Conservation (phyloP, 2,888 invertebrate genomes). For the Andrena bicolor region DNA sequence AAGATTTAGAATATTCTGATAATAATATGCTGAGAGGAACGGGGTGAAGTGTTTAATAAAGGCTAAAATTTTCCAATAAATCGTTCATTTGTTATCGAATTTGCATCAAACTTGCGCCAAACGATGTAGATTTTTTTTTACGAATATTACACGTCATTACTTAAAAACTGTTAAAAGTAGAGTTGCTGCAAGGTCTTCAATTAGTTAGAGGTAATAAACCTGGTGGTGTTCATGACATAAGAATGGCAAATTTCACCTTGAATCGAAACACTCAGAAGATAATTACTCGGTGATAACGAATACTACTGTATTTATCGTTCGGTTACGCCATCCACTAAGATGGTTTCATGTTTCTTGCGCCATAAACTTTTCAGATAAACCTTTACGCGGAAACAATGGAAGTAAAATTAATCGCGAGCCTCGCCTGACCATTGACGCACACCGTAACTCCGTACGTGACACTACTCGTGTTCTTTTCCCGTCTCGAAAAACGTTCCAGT, state of each 20-base stretch:
- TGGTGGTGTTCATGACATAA: no score
- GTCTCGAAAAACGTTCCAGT: constrained; percentile 27
- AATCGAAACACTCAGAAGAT: background rate
- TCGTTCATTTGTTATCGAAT: no score
- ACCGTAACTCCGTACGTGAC: constrained; percentile 48
- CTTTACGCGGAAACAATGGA: constrained; percentile 1
- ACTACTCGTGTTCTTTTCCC: constrained; percentile 32
- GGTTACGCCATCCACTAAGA: background rate
- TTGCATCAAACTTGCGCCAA: no score
- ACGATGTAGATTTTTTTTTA: no score
- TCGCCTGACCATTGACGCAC: constrained; percentile 31
- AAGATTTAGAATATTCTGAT: background rate
- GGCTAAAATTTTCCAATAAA: no score
- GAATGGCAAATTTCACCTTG: background rate
- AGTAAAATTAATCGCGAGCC: constrained; percentile 23
- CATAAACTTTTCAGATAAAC: background rate
- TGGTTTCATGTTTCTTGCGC: background rate
- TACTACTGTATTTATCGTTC: background rate
- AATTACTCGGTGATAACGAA: background rate
- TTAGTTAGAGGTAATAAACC: no score
- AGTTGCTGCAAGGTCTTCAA: no score
- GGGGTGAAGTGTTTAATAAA: background rate
- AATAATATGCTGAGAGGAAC: background rate
- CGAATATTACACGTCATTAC: no score
- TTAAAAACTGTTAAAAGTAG: no score